Base-by-base conservation (phyloP, 2,113 vertebrate genomes). In the Diphyllodes magnificus region DNA sequence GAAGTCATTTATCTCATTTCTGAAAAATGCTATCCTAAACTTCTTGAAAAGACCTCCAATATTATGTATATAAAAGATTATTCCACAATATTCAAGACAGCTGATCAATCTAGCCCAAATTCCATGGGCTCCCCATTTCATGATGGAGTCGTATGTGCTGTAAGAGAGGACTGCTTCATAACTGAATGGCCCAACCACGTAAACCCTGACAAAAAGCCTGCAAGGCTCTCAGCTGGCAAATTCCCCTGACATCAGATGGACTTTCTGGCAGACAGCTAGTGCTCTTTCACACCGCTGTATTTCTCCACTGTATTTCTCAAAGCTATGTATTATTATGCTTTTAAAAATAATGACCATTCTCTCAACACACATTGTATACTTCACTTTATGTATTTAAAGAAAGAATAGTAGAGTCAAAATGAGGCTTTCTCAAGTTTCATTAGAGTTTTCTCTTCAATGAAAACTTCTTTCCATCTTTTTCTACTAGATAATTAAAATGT, bases 141-240 rank as follows among this genome's bases (percentile, higher is more conserved):
- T 28, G 28, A 23, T 10, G 21, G 15, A 64, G 6, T 15, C 50
- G 6, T 44, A 35, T 16, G 3, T 40, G 17, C n/a, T 45, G 0
- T 20, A 30, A 40, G 10, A 45, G 19, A 69, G 11, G 7, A 49
- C 4, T 25, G 7, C 11, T n/a, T n/a, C 8, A 39, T 10, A 86
- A 17, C 6, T 20, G 20, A 61, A 51, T 33, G 24, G 9, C 10
- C 13, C 16, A 39, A 1, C 6, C 1, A 1, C 51, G 44, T n/a
- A 71, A 87, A n/a, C 4, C 4, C 40, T 45, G 25, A 68, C 6
- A 40, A 56, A 88, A 54, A 31, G 14, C 9, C 16, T 51, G 11
- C 15, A 60, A 80, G 11, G 24, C 18, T 49, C 28, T 78, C 49
- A 31, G 13, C 27, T 57, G 50, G 13, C 5, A 89, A 73, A 44